phyloP scores from a whole-genome alignment of 2,113 vertebrate species.

The Pangasianodon hypophthalmus region DNA sequence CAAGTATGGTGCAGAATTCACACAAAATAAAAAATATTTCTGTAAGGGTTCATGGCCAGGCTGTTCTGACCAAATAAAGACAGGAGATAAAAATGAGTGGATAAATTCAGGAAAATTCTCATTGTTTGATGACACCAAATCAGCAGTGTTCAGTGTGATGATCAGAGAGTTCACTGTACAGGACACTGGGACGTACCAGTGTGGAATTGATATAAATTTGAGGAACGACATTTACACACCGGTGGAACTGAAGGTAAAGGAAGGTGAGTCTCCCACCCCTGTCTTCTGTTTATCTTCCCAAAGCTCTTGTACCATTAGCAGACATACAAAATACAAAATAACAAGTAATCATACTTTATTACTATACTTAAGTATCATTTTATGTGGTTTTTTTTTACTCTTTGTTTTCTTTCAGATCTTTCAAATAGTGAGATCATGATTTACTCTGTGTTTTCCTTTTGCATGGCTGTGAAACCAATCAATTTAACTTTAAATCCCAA shows the following conservation, averaged over 20 bases:
- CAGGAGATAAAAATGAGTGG: too few species aligned
- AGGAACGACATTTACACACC: neutral
- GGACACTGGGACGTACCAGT: neutral
- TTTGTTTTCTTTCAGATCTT: neutral
- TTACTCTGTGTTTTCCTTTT: neutral
- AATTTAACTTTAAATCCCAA: too few species aligned
- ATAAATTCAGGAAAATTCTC: too few species aligned
- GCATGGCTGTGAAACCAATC: neutral
- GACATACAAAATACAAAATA: neutral
- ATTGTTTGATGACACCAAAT: too few species aligned
- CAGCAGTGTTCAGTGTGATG: neutral
- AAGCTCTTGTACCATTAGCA: neutral
- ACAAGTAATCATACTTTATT: neutral
- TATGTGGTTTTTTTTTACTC: neutral
- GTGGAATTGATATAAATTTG: neutral
- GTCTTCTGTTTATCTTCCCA: neutral
- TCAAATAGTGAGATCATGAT: neutral
- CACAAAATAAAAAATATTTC: too few species aligned
- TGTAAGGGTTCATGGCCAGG: too few species aligned
- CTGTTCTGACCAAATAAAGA: too few species aligned
- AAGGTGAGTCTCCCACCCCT: neutral
- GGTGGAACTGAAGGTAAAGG: neutral
- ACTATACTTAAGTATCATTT: neutral
- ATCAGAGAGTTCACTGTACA: slow-evolving; percentile 9
- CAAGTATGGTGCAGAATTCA: too few species aligned